Conservation (phyloP, 2,113 vertebrate genomes). For the Nycticryphes semicollaris region DNA sequence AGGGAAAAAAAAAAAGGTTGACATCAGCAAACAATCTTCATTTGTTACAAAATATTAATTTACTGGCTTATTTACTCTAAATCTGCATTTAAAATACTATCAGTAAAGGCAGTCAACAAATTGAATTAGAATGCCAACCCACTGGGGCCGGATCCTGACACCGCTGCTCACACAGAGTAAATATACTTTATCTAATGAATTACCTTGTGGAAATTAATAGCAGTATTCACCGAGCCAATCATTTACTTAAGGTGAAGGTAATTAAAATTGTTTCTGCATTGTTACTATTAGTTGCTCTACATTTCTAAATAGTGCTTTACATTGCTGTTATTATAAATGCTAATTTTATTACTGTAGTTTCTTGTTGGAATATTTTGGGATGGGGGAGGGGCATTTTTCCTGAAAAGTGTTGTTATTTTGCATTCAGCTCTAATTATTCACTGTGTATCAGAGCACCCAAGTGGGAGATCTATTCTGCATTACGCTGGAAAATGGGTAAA, state of each 20-base stretch:
- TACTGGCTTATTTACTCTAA: neutral
- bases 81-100: neutral
- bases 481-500: constrained; percentile 28
- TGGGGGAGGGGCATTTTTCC: neutral
- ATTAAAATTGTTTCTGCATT: neutral
- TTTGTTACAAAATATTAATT: neutral
- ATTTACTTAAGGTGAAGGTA: neutral
- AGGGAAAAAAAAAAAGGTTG: neutral
- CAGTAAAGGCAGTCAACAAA: neutral
- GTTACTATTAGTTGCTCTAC: neutral
- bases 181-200: neutral
- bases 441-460: neutral
- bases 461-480: constrained; percentile 13
- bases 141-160: neutral
- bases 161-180: neutral
- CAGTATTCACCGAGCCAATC: neutral
- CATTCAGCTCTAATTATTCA: constrained; percentile 40
- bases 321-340: neutral
- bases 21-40: neutral
- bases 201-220: neutral
- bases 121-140: neutral
- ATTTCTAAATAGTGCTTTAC: neutral
- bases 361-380: neutral
- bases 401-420: neutral
- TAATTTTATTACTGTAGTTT: neutral